These are phyloP conservation scores for Lithophane semibrunnea DNA, from an alignment of 2,888 invertebrate species.

Conservation along the genomic window DNA sequence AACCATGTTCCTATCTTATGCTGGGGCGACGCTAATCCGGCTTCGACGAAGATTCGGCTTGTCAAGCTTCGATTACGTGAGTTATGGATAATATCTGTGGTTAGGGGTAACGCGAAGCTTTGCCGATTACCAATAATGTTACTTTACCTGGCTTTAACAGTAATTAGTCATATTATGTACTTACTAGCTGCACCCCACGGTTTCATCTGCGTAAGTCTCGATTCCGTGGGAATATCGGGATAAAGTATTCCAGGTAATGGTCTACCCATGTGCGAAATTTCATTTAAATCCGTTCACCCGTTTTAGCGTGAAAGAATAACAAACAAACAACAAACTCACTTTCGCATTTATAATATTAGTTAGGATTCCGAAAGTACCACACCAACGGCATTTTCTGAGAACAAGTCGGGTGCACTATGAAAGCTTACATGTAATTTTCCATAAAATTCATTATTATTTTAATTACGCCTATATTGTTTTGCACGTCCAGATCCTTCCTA, in stretches of 20 bases:
- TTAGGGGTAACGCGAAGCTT: not conserved
- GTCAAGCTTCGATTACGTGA: not conserved
- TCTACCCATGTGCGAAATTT: no score
- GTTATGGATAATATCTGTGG: no score
- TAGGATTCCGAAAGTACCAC: no score
- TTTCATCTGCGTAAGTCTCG: no score
- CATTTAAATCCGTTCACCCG: no score
- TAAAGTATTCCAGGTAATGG: no score
- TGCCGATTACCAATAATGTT: not conserved
- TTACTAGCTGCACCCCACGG: no score
- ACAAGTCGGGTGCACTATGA: not conserved
- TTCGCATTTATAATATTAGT: no score
- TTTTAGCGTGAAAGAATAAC: no score
- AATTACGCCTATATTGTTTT: not conserved
- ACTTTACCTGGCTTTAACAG: not conserved
- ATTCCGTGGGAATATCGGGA: no score
- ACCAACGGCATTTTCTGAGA: not conserved
- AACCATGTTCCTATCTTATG: conserved; percentile 4
- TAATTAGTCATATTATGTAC: no score
- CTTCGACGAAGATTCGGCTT: conserved; percentile 20
- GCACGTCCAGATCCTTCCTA: not conserved
- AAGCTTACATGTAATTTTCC: not conserved
- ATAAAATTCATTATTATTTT: not conserved
- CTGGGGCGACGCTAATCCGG: conserved; percentile 11
- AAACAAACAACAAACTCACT: no score